These are phyloP conservation scores for Hoplostethus atlanticus DNA, from an alignment of 2,797 vertebrate species.

Conservation along the genomic window DNA sequence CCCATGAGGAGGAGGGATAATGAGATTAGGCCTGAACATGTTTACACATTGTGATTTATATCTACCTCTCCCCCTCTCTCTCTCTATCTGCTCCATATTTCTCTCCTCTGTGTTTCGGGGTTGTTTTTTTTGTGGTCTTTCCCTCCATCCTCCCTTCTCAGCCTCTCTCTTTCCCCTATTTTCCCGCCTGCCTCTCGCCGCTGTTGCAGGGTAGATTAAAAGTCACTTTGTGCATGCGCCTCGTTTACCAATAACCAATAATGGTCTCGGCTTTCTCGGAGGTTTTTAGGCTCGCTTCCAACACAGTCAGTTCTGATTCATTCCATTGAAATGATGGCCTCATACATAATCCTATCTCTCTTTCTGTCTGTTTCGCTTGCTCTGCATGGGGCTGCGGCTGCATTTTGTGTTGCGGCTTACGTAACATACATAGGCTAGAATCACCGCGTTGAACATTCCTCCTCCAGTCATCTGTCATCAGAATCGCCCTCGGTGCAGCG, in stretches of 20 bases:
- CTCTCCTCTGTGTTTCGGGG: conserved; percentile 53
- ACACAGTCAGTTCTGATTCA: conserved; percentile 32
- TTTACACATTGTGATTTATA: conserved; percentile 81
- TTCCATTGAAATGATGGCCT: conserved; percentile 16
- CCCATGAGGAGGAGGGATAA: conserved; percentile 70
- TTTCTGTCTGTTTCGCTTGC: conserved; percentile 7
- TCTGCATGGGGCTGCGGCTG: background rate
- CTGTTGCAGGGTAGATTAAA: conserved; percentile 12
- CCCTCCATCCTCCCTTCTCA: conserved; percentile 31
- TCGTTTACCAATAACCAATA: conserved; percentile 51
- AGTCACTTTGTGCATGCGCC: conserved; percentile 10
- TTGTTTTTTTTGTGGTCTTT: conserved; percentile 22
- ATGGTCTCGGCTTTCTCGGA: conserved; percentile 22
- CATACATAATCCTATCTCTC: background rate
- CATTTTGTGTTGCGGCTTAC: conserved; percentile 12
- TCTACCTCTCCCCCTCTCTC: conserved; percentile 59
- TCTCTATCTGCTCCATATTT: conserved; percentile 75
- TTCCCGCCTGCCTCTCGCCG: conserved; percentile 30
- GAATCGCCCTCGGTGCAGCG: conserved; percentile 26
- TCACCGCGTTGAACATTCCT: conserved; percentile 28
- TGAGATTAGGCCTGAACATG: conserved; percentile 79
- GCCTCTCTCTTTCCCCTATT: conserved; percentile 11
- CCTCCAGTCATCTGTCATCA: conserved; percentile 45
- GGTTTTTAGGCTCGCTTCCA: conserved; percentile 22
- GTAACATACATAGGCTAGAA: conserved; percentile 16